Percentiles rank a stretch among this genome's conserved stretches.
Conservation (phyloP, 2,888 invertebrate species). For the Steinernema carpocapsae region DNA sequence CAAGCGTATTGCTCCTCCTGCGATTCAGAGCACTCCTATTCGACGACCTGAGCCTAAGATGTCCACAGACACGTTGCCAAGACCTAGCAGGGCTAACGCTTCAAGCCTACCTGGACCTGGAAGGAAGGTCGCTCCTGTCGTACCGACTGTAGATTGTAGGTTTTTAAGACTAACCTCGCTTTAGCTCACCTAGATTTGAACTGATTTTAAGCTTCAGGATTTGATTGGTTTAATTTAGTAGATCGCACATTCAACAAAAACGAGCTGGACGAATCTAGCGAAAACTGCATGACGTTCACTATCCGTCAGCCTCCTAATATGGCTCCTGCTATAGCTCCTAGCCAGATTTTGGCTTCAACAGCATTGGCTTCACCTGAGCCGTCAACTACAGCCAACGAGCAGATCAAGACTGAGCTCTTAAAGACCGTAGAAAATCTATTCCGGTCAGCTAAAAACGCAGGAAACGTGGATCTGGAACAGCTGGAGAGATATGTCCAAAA, state of each 20-base stretch:
- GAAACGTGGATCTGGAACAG: neutral
- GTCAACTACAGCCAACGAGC: neutral
- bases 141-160: no score
- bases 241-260: no score
- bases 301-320: no score
- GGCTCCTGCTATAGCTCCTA: no score
- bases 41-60: neutral
- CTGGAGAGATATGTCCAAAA: neutral
- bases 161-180: no score
- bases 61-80: neutral
- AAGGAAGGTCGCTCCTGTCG: neutral
- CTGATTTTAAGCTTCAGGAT: no score
- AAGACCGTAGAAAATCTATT: neutral
- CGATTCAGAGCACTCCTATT: constrained; percentile 1
- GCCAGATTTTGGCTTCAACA: no score
- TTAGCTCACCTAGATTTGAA: no score
- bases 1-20: neutral
- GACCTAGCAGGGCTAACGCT: neutral
- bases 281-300: no score
- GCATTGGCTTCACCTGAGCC: no score
- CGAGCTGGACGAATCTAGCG: no score
- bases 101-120: neutral
- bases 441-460: neutral
- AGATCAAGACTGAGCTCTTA: neutral
- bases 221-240: no score